phyloP scores from a whole-genome alignment of 2,113 vertebrate genomes.

The Craseonycteris thonglongyai region DNA sequence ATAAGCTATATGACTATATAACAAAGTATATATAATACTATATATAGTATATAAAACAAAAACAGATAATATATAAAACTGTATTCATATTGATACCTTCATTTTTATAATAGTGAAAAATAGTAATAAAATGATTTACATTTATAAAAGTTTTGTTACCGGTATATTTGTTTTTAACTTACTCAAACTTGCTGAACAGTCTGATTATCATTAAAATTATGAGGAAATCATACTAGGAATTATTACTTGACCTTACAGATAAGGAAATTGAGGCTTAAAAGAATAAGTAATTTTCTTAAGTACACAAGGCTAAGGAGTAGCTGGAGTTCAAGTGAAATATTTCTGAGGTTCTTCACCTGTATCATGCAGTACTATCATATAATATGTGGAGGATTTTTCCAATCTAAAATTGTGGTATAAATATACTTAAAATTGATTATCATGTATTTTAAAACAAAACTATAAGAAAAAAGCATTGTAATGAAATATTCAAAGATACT shows the following conservation, averaged over 20 bases:
- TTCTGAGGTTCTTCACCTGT: not conserved
- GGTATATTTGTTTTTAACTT: constrained; percentile 31
- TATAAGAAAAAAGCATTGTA: not conserved
- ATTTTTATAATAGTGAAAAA: not conserved
- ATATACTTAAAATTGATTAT: not conserved
- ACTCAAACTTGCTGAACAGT: not conserved
- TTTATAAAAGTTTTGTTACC: not conserved
- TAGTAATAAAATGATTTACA: not conserved
- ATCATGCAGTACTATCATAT: not conserved
- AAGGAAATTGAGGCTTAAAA: no score
- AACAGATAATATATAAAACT: not conserved
- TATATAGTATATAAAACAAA: not conserved
- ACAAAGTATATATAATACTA: not conserved
- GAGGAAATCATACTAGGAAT: not conserved
- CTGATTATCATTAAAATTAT: not conserved
- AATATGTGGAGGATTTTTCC: not conserved
- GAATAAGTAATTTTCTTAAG: constrained; percentile 1
- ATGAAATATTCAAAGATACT: not conserved
- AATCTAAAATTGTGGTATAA: not conserved
- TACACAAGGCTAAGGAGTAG: not conserved
- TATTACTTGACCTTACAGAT: no score
- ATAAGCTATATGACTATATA: not conserved
- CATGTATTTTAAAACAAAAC: not conserved
- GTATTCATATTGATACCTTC: not conserved
- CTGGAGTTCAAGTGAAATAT: not conserved